These are phyloP conservation scores for Empis livida DNA, from an alignment of 2,888 invertebrate genomes.

Conservation along the genomic window DNA sequence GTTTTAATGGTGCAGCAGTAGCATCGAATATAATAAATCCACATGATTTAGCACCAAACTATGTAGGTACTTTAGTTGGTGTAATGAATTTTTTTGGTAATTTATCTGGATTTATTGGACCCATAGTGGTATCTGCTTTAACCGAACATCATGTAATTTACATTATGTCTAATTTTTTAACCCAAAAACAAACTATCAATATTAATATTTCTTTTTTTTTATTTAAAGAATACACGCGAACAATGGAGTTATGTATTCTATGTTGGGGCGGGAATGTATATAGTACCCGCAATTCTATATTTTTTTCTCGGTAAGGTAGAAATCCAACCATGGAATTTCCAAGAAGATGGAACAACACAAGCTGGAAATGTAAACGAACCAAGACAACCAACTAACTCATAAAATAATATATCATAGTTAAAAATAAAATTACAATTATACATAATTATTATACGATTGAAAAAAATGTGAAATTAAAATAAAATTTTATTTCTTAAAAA, in stretches of 20 bases:
- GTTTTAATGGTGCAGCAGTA: constrained; percentile 48
- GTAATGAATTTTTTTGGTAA: constrained; percentile 61
- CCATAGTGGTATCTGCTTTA: constrained; percentile 44
- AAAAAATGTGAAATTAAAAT: too few species aligned
- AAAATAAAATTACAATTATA: too few species aligned
- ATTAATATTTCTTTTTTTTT: constrained; percentile 42
- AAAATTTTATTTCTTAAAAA: too few species aligned
- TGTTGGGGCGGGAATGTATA: constrained; percentile 57
- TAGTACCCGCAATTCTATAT: constrained; percentile 53
- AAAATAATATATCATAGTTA: too few species aligned
- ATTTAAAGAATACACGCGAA: constrained; percentile 27
- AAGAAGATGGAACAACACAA: too few species aligned
- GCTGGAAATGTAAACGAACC: too few species aligned
- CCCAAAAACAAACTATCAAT: too few species aligned
- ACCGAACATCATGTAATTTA: too few species aligned
- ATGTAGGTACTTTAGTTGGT: constrained; percentile 58
- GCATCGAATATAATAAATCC: constrained; percentile 47
- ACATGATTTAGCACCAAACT: constrained; percentile 57
- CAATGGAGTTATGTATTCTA: constrained; percentile 64
- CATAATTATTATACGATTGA: too few species aligned
- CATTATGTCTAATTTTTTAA: constrained; percentile 27
- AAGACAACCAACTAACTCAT: too few species aligned
- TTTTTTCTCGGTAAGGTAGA: constrained; percentile 56
- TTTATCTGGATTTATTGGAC: constrained; percentile 56
- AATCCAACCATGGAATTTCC: constrained; percentile 61